Evolutionary conservation across 1,140 invertebrate genomes (phyloP).

Genomic region (Orius insidiosus): DNA sequence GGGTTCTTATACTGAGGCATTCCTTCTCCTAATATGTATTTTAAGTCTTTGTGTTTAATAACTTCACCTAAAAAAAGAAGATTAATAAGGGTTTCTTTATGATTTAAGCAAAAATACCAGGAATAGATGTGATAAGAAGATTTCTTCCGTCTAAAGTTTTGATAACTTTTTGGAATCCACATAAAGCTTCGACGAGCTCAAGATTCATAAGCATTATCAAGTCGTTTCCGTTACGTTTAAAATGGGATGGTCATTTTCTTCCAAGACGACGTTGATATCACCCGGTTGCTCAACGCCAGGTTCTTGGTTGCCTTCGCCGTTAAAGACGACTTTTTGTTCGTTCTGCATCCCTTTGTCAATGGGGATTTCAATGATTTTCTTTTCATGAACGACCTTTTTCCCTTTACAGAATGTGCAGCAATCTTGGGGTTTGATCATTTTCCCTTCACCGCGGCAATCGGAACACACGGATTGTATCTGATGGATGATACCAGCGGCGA

Average conservation of each 20-base stretch:
- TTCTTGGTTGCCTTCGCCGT: constrained; percentile 94
- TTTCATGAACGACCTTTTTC: constrained; percentile 74
- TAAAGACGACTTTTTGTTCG: constrained; percentile 88
- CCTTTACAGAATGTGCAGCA: constrained; percentile 86
- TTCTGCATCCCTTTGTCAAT: constrained; percentile 97
- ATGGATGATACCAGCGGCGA: constrained; percentile 91
- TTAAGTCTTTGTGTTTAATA: constrained; percentile 76
- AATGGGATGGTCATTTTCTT: constrained; percentile 79
- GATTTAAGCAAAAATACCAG: constrained; percentile 68
- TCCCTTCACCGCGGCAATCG: constrained; percentile 78
- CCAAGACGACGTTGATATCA: constrained; percentile 93
- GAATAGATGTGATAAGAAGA: constrained; percentile 68
- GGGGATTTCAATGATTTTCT: constrained; percentile 94
- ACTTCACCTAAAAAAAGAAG: constrained; percentile 43
- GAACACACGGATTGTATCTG: constrained; percentile 81
- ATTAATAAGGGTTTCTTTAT: too few relatives aligned
- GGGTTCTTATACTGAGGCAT: constrained; percentile 97
- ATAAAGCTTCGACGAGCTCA: constrained; percentile 81
- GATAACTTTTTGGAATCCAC: constrained; percentile 89
- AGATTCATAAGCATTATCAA: constrained; percentile 68
- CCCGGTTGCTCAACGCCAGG: constrained; percentile 87
- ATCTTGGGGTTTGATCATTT: constrained; percentile 73
- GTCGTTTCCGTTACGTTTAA: constrained; percentile 64
- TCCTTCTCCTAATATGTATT: constrained; percentile 55
- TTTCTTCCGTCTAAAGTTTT: constrained; percentile 84